Conservation (phyloP, 2,888 invertebrate genomes). For the Eulithis testata region DNA sequence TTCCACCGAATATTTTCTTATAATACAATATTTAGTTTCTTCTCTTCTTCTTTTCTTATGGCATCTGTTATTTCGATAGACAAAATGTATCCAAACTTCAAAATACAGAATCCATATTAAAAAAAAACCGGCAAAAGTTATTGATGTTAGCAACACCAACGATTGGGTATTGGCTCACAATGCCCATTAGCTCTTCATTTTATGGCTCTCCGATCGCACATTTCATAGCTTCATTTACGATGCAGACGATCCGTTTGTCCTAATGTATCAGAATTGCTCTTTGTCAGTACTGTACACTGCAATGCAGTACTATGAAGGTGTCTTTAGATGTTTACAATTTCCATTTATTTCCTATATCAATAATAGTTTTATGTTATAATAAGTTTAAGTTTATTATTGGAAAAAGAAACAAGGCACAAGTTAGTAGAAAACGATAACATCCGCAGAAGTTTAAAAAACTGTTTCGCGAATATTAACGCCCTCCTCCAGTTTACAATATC, state of each 20-base stretch:
- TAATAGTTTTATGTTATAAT: no score
- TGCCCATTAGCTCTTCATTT: constrained; percentile 31
- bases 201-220: constrained; percentile 34
- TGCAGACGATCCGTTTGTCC: constrained; percentile 37
- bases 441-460: no score
- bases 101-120: not conserved
- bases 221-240: constrained; percentile 38
- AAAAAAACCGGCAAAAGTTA: constrained; percentile 4
- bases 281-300: constrained; percentile 52
- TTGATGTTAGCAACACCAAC: constrained; percentile 9
- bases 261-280: constrained; percentile 54
- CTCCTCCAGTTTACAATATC: no score
- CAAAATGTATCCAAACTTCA: not conserved
- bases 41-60: no score
- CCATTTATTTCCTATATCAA: no score
- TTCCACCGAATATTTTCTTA: no score
- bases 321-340: not conserved
- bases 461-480: no score
- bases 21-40: no score
- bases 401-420: no score
- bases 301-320: constrained; percentile 45
- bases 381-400: no score
- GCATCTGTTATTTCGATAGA: no score
- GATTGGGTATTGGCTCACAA: constrained; percentile 22
- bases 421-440: no score